phyloP scores from a whole-genome alignment of 2,113 vertebrate genomes.

The Passer domesticus region DNA sequence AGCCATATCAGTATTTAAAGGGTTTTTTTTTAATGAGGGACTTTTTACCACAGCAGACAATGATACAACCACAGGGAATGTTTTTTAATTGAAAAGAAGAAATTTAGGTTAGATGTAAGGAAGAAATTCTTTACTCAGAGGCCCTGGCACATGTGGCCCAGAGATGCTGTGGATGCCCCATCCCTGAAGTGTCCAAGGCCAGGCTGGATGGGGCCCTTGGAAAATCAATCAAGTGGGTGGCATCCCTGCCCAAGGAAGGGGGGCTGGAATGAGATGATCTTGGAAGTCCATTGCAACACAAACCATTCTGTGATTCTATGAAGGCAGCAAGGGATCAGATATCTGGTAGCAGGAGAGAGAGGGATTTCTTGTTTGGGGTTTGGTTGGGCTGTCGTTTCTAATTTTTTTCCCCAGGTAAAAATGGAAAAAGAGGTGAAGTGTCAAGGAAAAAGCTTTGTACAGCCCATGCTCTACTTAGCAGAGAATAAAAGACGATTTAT shows the following conservation, averaged over 20 bases:
- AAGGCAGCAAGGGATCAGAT: neutral
- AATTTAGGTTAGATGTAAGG: neutral
- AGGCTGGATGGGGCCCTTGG: neutral
- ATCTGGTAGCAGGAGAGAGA: neutral
- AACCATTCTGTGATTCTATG: neutral
- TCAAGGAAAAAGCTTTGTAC: neutral
- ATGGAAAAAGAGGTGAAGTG: neutral
- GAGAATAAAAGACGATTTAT: neutral
- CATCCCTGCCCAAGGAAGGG: neutral
- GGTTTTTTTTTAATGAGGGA: neutral
- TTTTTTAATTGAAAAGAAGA: neutral
- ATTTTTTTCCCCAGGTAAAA: neutral
- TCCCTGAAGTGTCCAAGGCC: neutral
- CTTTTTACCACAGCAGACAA: fast-evolving
- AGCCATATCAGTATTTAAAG: neutral
- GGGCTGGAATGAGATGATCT: neutral
- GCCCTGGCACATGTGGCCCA: neutral
- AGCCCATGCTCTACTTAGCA: neutral
- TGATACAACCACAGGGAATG: neutral
- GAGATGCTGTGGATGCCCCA: neutral
- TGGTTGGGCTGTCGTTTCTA: neutral
- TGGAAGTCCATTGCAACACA: neutral
- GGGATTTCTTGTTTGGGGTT: neutral
- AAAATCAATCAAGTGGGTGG: neutral
- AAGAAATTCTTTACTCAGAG: neutral